Base-by-base conservation (phyloP, 2,888 invertebrate species). In the Biston stratarius region DNA sequence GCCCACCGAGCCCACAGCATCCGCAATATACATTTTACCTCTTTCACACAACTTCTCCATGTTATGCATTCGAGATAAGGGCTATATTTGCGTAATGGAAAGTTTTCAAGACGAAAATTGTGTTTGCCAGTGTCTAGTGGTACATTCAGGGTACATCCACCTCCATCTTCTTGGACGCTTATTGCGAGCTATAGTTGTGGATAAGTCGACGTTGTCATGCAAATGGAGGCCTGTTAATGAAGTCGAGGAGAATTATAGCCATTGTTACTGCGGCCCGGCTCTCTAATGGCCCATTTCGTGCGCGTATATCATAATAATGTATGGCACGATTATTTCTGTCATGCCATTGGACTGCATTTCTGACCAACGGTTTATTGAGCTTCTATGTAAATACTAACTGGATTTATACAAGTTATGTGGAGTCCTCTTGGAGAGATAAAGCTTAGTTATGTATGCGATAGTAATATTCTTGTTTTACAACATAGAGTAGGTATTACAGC, bases 141-240 rank as follows among this genome's bases (percentile, higher is more conserved):
- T 81, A 77, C 77, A 75, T 74, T 76, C 78, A 75, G 74, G 77
- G 83, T 80, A 83, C 82, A 80, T 74, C 82, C 80, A 83, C 83
- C 85, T 84, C 83, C 82, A 76, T 80, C 78, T 83, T 85, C 80
- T 82, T 79, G 78, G 78, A 74, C 78, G 84, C 83, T 88, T 89
- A 87, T 87, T 87, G 85, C 83, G 78, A 83, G 83, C 84, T 89
- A 84, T 86, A 86, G 83, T 74, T 84, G 81, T 86, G 83, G 79
- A 79, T 83, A 85, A 81, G 81, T 87, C 77, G 83, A 83, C 84
- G 84, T 85, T 92, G 92, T 91, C 92, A 92, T 92, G 92, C 92
- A 93, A 93, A 93, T 93, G 92, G 92, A 89, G 88, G 92, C 88
- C 92, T 92, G 92, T 90, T 92, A 93, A 93, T 93, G 93, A 93